Percentiles rank a stretch among this genome's conserved stretches.
These are phyloP conservation scores for Campoplex capitator DNA, from an alignment of 2,888 invertebrate genomes.

Conservation along the genomic window DNA sequence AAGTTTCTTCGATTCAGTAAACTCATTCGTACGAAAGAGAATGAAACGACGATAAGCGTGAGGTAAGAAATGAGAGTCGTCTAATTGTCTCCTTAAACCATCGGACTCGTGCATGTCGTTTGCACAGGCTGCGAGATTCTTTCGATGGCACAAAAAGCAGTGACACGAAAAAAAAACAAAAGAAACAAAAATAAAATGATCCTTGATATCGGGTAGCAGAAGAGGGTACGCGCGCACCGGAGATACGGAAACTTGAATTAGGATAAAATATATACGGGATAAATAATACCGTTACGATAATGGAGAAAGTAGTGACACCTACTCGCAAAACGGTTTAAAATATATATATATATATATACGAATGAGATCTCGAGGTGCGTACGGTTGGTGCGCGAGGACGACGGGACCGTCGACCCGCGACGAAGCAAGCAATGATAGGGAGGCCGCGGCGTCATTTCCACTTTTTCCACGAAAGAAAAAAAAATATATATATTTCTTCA, in stretches of 20 bases:
- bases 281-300: slow-evolving; percentile 79
- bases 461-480: not conserved
- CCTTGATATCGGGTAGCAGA: slow-evolving; percentile 56
- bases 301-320: slow-evolving; percentile 80
- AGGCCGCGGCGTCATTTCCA: slow-evolving; percentile 43
- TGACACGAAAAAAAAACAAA: not conserved
- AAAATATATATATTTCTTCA: not conserved
- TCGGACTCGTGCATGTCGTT: not conserved
- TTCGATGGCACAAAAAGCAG: not conserved
- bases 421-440: slow-evolving; percentile 40
- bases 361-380: slow-evolving; percentile 21
- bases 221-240: slow-evolving; percentile 35
- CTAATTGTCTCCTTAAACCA: not conserved
- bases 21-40: not conserved
- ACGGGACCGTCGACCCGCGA: slow-evolving; percentile 58
- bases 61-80: too few relatives aligned
- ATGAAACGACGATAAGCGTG: not conserved
- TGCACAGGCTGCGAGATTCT: not conserved
- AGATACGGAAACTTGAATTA: slow-evolving; percentile 76
- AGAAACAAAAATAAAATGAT: slow-evolving; percentile 12
- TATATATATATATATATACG: slow-evolving; percentile 22
- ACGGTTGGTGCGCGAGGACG: slow-evolving; percentile 40
- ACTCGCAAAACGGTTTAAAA: slow-evolving; percentile 62
- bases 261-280: slow-evolving; percentile 69
- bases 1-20: not conserved